These are phyloP conservation scores for Bufotes viridis DNA, from an alignment of 2,797 vertebrate genomes.

Conservation along the genomic window DNA sequence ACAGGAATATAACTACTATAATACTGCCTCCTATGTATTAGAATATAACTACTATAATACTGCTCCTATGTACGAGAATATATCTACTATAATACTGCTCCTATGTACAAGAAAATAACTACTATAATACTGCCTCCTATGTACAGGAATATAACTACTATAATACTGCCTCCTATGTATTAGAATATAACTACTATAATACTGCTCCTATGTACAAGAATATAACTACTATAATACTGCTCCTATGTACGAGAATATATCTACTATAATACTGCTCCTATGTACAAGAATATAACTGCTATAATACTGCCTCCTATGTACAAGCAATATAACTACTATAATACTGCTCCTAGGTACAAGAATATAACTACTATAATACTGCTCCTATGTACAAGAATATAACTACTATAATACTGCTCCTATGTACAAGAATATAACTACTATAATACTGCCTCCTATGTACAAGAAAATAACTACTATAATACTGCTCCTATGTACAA, in stretches of 20 bases:
- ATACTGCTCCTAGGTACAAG: not conserved
- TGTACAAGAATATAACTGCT: constrained; percentile 6
- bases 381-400: not conserved
- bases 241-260: not conserved
- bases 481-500: not conserved
- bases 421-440: constrained; percentile 1
- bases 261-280: not conserved
- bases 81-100: not conserved
- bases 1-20: not conserved
- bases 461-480: constrained; percentile 7
- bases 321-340: constrained; percentile 4
- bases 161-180: not conserved
- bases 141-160: constrained; percentile 9
- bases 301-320: not conserved
- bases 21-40: not conserved
- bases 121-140: constrained; percentile 8
- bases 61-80: not conserved
- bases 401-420: constrained; percentile 6
- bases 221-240: not conserved
- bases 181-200: not conserved
- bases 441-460: not conserved
- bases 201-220: too few species aligned
- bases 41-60: constrained; percentile 12
- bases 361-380: too few species aligned
- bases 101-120: constrained; percentile 5